Base-by-base conservation (phyloP, 2,888 invertebrate species). In the Melitaea athalia region DNA sequence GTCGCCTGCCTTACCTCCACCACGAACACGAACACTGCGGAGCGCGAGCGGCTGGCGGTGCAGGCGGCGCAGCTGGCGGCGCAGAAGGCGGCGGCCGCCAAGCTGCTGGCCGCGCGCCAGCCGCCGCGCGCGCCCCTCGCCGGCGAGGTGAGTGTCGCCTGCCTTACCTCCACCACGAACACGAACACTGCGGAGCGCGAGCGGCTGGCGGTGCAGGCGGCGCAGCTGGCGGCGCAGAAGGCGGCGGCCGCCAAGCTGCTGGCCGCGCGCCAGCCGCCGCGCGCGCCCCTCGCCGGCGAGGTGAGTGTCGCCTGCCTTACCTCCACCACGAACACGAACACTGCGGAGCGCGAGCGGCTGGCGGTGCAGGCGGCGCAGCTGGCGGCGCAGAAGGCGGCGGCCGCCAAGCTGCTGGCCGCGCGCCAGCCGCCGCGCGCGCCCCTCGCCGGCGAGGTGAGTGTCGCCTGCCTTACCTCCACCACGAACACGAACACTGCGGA, bases 271-370 rank as follows among this genome's bases (percentile, higher is more conserved):
- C 49, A 87, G 71, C 68, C 86, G 72, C 85, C 85, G 55, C 85
- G 85, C 0, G 14, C 45, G 86, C 0, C 84, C 84, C 0, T 47
- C 84, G 6, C 83, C 8, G 80, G 72, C 5, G 85, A 85, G 82
- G 86, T 57, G 38, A 38, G 47, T 8, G n/a, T n/a, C n/a, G n/a
- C n/a, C n/a, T 93, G 64, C 80, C 93, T 60, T 87, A 85, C 87
- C 93, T 93, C 85, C 93, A 92, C 79, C 91, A 91, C 85, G 93
- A 93, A n/a, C 79, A 89, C 93, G 12, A 86, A 93, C 79, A n/a
- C n/a, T n/a, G 92, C 92, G 0, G 93, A 93, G 80, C 75, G 92
- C 14, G 91, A 92, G 81, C 77, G 80, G 70, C 78, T 91, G 7
- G 92, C 92, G 1, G 83, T 85, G 11, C 89, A 89, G 72, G 92